Percentiles rank a stretch among this genome's conserved stretches.
Evolutionary conservation across 1,140 invertebrate genomes (phyloP).

Genomic region (Charaxes varanes): DNA sequence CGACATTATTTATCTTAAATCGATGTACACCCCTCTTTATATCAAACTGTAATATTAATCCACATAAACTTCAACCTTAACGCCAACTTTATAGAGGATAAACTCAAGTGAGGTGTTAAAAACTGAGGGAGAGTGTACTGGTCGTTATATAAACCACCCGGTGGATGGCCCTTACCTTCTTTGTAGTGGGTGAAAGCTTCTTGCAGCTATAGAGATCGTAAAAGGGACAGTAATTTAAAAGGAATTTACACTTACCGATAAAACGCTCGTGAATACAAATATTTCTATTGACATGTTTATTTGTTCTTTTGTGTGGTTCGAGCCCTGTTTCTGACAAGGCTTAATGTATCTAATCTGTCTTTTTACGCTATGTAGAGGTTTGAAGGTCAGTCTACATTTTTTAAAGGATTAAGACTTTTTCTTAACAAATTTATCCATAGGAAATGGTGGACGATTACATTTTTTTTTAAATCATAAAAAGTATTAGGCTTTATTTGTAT

Average conservation of each 20-base stretch:
- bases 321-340: no score
- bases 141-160: slow-evolving; percentile 11
- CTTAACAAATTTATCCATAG: no score
- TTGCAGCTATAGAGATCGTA: slow-evolving; percentile 17
- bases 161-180: slow-evolving; percentile 11
- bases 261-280: not conserved
- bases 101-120: not conserved
- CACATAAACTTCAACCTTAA: not conserved
- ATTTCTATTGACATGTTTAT: no score
- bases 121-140: not conserved
- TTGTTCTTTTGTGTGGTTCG: no score
- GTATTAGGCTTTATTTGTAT: no score
- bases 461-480: no score
- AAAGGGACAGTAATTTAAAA: slow-evolving; percentile 8
- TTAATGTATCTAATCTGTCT: no score
- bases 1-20: slow-evolving; percentile 16
- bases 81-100: not conserved
- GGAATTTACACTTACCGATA: slow-evolving; percentile 8
- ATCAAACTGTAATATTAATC: slow-evolving; percentile 1
- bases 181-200: slow-evolving; percentile 12
- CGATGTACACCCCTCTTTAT: slow-evolving; percentile 4
- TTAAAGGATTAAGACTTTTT: no score
- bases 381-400: not conserved
- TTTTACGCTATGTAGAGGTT: no score
- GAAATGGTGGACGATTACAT: no score